Evolutionary conservation across 2,113 vertebrate species (phyloP), one percentile per base, ranked within the genome.

Genomic region (Puffinus mauretanicus): DNA sequence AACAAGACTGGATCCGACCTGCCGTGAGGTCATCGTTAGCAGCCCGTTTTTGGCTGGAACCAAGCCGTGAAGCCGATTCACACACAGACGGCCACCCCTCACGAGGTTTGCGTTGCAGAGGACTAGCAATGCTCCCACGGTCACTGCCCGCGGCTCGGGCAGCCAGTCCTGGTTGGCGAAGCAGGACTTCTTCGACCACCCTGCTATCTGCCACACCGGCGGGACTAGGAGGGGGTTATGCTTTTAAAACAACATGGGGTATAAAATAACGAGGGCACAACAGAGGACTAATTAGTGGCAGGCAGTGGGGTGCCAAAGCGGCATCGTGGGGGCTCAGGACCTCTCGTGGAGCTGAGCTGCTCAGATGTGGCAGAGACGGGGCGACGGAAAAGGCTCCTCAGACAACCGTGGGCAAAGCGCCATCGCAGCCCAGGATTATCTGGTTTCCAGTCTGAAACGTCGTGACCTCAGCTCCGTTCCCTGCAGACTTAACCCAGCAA

Each of bases 1-100:
- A 97, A 96, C 85, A 95, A 87, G 94, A 58, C 71, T 69, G 91
- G 93, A 67, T 81, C 91, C 2, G 9, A 95, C 95, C 93, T 95
- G 95, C 27, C 2, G 1, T 51, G 93, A 81, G 55, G 92, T 94
- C 86, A 85, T 52, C 4, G 0, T 46, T 55, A 80, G 60, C 61
- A 46, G 30, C 75, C 61, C 5, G 0, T 6, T 57, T 86, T 51
- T 27, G 82, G 83, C 72, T 65, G 89, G 72, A 94, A 70, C 9
- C 26, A 8, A 72, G 49, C n/a, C 2, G 1, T 6, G 69, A 42
- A 52, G 62, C 38, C 52, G 0, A 55, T 85, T 93, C 94, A 75
- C 82, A 93, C 52, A 1, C 34, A 2, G 9, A 44, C 2, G 6
- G 61, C 65, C 77, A 71, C 81, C 73, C 81, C 44, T 44, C 47